Percentiles rank a stretch among this genome's conserved stretches.
Conservation (phyloP, 2,888 invertebrate genomes). For the Bhutanitis thaidina region DNA sequence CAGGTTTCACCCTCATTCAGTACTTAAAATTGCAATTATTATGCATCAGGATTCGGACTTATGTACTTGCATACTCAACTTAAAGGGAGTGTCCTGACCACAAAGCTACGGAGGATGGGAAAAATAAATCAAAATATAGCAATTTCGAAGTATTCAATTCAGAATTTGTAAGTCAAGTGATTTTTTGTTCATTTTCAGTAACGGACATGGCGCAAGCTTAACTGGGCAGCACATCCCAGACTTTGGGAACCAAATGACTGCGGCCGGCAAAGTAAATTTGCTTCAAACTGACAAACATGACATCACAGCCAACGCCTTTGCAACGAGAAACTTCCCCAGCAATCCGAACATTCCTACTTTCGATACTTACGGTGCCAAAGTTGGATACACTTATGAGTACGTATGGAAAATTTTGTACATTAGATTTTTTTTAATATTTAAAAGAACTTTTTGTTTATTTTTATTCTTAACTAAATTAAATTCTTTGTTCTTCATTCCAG, state of each 20-base stretch:
- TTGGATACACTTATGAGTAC: slow-evolving; percentile 41
- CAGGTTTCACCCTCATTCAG: no score
- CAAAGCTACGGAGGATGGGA: no score
- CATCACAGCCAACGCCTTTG: slow-evolving; percentile 38
- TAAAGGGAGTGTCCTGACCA: no score
- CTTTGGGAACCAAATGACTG: slow-evolving; percentile 41
- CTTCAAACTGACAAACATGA: slow-evolving; percentile 38
- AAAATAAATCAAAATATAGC: no score
- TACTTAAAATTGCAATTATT: no score
- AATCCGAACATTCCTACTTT: slow-evolving; percentile 33
- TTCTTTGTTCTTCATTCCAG: slow-evolving; percentile 25
- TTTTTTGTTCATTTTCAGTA: slow-evolving; percentile 23
- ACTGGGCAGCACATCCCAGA: slow-evolving; percentile 39
- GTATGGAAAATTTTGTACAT: slow-evolving; percentile 13
- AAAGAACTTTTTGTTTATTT: no score
- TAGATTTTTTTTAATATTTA: no score
- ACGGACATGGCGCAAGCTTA: slow-evolving; percentile 35
- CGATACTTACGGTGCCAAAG: slow-evolving; percentile 35
- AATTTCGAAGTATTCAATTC: no score
- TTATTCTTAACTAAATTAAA: no score
- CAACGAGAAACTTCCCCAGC: slow-evolving; percentile 34
- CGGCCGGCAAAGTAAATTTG: slow-evolving; percentile 36
- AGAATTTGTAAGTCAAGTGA: neutral
- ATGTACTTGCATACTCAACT: no score
- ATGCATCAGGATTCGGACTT: no score